These are phyloP conservation scores for Eilema depressum DNA, from an alignment of 2,888 invertebrate species.

Conservation along the genomic window DNA sequence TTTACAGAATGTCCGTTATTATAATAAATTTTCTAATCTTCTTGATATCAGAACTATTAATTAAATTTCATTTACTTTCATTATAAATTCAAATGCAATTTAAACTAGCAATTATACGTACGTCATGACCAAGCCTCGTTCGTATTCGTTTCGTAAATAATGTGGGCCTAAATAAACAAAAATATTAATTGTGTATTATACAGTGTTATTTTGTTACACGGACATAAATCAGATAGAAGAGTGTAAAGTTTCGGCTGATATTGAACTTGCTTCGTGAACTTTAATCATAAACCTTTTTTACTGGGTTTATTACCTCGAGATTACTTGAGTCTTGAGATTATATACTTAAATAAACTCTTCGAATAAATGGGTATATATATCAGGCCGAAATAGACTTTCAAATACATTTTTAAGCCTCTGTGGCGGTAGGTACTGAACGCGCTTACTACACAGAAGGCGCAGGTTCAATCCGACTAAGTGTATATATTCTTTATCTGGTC, in stretches of 20 bases:
- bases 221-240: slow-evolving; percentile 33
- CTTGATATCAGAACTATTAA: slow-evolving; percentile 20
- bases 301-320: slow-evolving; percentile 48
- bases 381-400: neutral
- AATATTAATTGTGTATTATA: slow-evolving; percentile 74
- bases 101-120: slow-evolving; percentile 52
- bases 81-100: slow-evolving; percentile 43
- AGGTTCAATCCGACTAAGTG: too few relatives aligned
- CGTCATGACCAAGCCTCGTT: slow-evolving; percentile 30
- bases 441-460: too few relatives aligned
- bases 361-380: slow-evolving; percentile 5
- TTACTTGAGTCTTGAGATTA: slow-evolving; percentile 45
- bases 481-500: too few relatives aligned
- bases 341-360: slow-evolving; percentile 40
- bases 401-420: neutral
- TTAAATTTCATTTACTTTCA: slow-evolving; percentile 34
- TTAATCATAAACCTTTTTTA: slow-evolving; percentile 54
- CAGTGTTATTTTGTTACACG: slow-evolving; percentile 47
- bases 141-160: slow-evolving; percentile 52
- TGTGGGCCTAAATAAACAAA: slow-evolving; percentile 76
- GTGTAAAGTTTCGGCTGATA: slow-evolving; percentile 42
- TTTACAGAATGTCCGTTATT: slow-evolving; percentile 14
- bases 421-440: too few relatives aligned
- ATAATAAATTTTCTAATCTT: slow-evolving; percentile 26
- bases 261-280: slow-evolving; percentile 49